Evolutionary conservation across 2,113 vertebrate genomes (phyloP), one percentile per base, ranked within the genome.

Genomic region (Merops nubicus): DNA sequence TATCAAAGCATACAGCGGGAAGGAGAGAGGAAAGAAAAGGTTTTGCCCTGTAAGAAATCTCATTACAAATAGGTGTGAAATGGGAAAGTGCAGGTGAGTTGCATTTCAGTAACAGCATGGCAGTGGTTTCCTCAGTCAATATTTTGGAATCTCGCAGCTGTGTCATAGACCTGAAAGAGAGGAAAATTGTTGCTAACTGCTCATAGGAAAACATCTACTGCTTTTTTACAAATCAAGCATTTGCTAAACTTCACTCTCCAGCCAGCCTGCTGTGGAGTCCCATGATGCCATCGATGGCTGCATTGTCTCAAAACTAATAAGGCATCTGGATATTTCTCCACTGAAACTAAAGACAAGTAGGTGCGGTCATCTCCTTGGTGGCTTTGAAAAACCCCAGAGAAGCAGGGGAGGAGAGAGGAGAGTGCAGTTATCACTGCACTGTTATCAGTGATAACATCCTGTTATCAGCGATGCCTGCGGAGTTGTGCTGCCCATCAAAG

Each of bases 11-110:
- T 25, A 85, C 9, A 50, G 20, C 7, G 9, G 29, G 18, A 91
- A 93, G 34, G 21, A 76, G 25, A 78, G 28, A 96, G 40, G 48
- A 79, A 75, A 88, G 65, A 82, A 88, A 80, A 94, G 26, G 7
- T 25, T 74, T 91, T 69, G 22, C 31, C 78, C 93, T 96, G 96
- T 33, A 96, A 95, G 88, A 96, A 93, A 97, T 83, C 33, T 94
- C 17, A 22, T 96, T 91, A 95, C 11, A 94, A 65, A 15, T 18
- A 94, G 42, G 26, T 14, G 25, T 33, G 67, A 73, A 88, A 75
- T 2, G 1, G 29, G 57, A 82, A 94, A 94, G 59, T n/a, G 14
- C 31, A 73, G 50, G 54, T 19, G n/a, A 95, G 48, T 62, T 88
- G 36, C 59, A 50, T 88, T 29, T 68, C 56, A 84, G 31, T 60